A percentile compares a stretch with the other conserved stretches of the same genome.
Evolutionary conservation across 2,888 invertebrate species (phyloP).

Genomic region (Cybosia mesomella): DNA sequence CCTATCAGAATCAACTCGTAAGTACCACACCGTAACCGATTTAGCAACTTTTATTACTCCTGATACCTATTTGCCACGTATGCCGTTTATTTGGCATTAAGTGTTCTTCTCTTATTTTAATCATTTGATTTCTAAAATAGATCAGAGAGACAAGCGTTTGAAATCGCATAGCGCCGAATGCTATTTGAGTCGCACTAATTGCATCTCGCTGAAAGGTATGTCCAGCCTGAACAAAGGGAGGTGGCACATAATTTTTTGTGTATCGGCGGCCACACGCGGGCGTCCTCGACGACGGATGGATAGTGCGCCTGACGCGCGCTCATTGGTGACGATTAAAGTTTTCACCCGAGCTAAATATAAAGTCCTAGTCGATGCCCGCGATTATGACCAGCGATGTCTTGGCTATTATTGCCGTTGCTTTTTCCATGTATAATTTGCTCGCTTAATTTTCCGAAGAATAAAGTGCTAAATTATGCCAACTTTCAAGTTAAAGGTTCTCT

Average conservation of each 20-base stretch:
- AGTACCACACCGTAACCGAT: constrained; percentile 62
- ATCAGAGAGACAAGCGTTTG: constrained; percentile 81
- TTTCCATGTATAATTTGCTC: constrained; percentile 54
- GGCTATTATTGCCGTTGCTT: constrained; percentile 47
- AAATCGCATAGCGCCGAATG: constrained; percentile 79
- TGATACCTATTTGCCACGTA: constrained; percentile 55
- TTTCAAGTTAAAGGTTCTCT: constrained; percentile 54
- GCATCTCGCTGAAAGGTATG: constrained; percentile 87
- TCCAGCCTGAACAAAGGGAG: constrained; percentile 86
- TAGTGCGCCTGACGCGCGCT: constrained; percentile 74
- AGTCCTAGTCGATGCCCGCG: constrained; percentile 60
- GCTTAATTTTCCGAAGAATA: constrained; percentile 48
- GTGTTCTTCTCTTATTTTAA: constrained; percentile 65
- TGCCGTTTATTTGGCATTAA: constrained; percentile 67
- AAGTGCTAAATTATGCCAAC: constrained; percentile 48
- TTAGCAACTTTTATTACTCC: constrained; percentile 51
- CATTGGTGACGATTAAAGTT: constrained; percentile 82
- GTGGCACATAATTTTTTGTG: constrained; percentile 84
- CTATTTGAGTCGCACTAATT: constrained; percentile 85
- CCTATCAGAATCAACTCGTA: constrained; percentile 99
- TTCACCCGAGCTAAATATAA: constrained; percentile 84
- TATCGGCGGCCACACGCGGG: constrained; percentile 83
- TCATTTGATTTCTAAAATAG: constrained; percentile 85
- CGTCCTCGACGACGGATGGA: constrained; percentile 76
- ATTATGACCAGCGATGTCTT: constrained; percentile 54